Conservation (phyloP, 1,140 invertebrate genomes). For the Coptotermes formosanus region DNA sequence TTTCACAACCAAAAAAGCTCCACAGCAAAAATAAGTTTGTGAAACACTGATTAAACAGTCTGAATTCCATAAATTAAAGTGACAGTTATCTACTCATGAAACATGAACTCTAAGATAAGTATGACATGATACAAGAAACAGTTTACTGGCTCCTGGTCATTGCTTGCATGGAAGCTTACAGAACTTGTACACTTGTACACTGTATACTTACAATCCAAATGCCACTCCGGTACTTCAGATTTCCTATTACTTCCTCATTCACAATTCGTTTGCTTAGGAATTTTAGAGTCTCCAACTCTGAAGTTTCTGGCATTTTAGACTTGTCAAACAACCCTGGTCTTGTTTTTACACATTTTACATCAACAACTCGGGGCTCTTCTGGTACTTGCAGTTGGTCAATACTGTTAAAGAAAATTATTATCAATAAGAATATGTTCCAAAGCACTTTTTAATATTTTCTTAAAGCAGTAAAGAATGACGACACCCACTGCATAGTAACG, state of each 20-base stretch:
- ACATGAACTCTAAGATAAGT: too few relatives aligned
- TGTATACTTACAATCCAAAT: neutral
- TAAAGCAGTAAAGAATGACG: too few relatives aligned
- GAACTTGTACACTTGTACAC: slow-evolving; percentile 40
- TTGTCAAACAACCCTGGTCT: slow-evolving; percentile 2
- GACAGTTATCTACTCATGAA: too few relatives aligned
- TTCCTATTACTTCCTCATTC: neutral
- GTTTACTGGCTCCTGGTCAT: too few relatives aligned
- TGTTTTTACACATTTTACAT: slow-evolving; percentile 5
- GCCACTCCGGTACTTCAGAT: neutral
- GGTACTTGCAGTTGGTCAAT: neutral
- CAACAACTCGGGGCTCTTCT: neutral
- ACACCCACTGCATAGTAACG: too few relatives aligned
- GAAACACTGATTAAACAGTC: too few relatives aligned
- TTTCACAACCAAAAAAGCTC: too few relatives aligned
- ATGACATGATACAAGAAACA: too few relatives aligned
- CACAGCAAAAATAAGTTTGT: too few relatives aligned
- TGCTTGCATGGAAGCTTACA: too few relatives aligned
- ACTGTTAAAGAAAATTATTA: neutral
- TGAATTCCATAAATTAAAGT: too few relatives aligned
- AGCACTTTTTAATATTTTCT: neutral
- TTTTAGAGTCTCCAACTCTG: neutral
- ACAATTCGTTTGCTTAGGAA: neutral
- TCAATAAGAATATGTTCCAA: neutral
- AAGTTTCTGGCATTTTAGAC: neutral